A percentile compares a stretch with the other conserved stretches of the same genome.
These are phyloP conservation scores for Candidula unifasciata DNA, from an alignment of 2,888 invertebrate genomes.

Conservation along the genomic window DNA sequence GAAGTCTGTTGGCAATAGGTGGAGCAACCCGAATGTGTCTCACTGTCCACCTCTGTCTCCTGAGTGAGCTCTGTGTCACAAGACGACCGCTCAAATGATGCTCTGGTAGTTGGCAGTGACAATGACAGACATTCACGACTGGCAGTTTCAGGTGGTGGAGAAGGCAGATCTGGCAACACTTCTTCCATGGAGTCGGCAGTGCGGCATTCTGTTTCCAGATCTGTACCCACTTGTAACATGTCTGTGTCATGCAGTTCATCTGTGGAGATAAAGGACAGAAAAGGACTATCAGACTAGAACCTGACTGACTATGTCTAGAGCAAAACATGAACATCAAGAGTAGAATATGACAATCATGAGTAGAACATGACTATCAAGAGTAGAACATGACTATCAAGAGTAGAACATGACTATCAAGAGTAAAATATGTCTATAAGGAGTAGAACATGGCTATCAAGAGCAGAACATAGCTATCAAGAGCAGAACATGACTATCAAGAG, in stretches of 20 bases:
- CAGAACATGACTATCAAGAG: too few species aligned
- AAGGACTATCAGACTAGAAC: background rate
- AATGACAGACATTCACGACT: background rate
- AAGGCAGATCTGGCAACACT: slow-evolving; percentile 63
- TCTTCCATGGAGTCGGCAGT: slow-evolving; percentile 73
- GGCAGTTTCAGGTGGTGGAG: slow-evolving; percentile 57
- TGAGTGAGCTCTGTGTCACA: background rate
- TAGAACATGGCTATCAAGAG: too few species aligned
- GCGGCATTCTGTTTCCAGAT: slow-evolving; percentile 68
- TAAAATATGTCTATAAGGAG: background rate
- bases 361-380: background rate
- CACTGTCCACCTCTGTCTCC: background rate
- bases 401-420: background rate
- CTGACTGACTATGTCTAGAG: background rate
- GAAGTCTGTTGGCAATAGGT: background rate
- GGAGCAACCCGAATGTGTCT: slow-evolving; percentile 34
- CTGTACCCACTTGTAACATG: slow-evolving; percentile 58
- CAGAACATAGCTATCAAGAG: too few species aligned
- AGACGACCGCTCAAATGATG: background rate
- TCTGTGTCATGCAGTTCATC: slow-evolving; percentile 28
- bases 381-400: background rate
- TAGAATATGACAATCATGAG: background rate
- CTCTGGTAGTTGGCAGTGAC: background rate
- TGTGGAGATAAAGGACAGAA: background rate
- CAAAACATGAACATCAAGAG: background rate